Evolutionary conservation across 2,888 invertebrate genomes (phyloP).

Genomic region (Oscheius sp.): DNA sequence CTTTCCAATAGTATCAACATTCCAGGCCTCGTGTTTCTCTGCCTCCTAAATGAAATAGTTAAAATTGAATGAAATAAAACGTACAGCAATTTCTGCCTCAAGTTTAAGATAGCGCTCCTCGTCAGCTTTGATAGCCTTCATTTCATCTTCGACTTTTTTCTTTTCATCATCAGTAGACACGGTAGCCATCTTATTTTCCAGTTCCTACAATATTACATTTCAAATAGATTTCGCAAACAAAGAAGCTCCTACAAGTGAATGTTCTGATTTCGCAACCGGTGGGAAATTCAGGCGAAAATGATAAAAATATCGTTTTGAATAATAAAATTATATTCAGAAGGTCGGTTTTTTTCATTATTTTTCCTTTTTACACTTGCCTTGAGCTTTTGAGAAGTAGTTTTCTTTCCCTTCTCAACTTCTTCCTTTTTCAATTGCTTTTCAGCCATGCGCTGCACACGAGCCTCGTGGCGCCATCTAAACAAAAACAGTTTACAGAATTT

Average conservation of each 20-base stretch:
- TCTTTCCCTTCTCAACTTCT: constrained; percentile 71
- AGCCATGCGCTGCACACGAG: constrained; percentile 82
- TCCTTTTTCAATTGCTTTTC: constrained; percentile 76
- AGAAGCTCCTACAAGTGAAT: no score
- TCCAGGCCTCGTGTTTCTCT: constrained; percentile 85
- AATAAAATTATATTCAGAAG: no score
- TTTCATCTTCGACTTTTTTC: constrained; percentile 61
- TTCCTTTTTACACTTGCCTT: constrained; percentile 36
- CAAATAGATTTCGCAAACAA: no score
- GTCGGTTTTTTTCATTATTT: no score
- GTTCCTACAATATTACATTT: constrained; percentile 63
- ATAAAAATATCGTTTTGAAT: not conserved
- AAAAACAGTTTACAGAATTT: no score
- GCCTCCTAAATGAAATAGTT: constrained; percentile 43
- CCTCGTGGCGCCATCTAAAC: constrained; percentile 98
- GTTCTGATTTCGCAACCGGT: no score
- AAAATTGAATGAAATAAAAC: no score
- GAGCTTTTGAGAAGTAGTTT: constrained; percentile 41
- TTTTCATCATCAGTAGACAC: constrained; percentile 48
- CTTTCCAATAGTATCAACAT: constrained; percentile 97
- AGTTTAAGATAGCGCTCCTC: constrained; percentile 79
- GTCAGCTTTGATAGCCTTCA: constrained; percentile 84
- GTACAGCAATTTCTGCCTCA: constrained; percentile 53
- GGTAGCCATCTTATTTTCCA: constrained; percentile 60
- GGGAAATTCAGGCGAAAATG: no score